Evolutionary conservation across 2,888 invertebrate species (phyloP).

Genomic region (Pasiphila rectangulata): DNA sequence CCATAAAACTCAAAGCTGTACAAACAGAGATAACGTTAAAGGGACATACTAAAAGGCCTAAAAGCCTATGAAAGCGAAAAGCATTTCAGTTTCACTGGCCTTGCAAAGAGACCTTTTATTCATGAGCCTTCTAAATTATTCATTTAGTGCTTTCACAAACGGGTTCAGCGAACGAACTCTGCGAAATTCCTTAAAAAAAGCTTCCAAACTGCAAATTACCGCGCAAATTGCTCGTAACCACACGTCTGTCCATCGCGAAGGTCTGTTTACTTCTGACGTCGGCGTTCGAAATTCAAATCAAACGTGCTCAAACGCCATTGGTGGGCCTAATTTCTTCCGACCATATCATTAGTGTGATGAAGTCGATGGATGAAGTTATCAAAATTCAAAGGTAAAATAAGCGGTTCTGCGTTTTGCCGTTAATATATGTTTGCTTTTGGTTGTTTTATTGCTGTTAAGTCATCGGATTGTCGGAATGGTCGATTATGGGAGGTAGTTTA

Average conservation of each 20-base stretch:
- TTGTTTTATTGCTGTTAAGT: slow-evolving; percentile 66
- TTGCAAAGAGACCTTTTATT: slow-evolving; percentile 46
- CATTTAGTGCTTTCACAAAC: slow-evolving; percentile 51
- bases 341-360: slow-evolving; percentile 68
- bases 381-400: slow-evolving; percentile 65
- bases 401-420: slow-evolving; percentile 54
- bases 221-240: slow-evolving; percentile 59
- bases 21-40: slow-evolving; percentile 16
- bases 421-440: slow-evolving; percentile 63
- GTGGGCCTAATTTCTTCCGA: slow-evolving; percentile 51
- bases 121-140: slow-evolving; percentile 44
- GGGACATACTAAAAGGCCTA: slow-evolving; percentile 1
- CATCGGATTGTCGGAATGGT: slow-evolving; percentile 34
- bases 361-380: slow-evolving; percentile 78
- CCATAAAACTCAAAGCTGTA: slow-evolving; percentile 6
- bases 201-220: slow-evolving; percentile 46
- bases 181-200: slow-evolving; percentile 34
- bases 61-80: slow-evolving; percentile 12
- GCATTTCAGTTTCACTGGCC: slow-evolving; percentile 21
- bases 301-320: slow-evolving; percentile 55
- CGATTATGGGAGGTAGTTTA: slow-evolving; percentile 20
- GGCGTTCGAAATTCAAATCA: slow-evolving; percentile 59
- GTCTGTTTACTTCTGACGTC: slow-evolving; percentile 50
- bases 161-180: slow-evolving; percentile 52
- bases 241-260: slow-evolving; percentile 52